Evolutionary conservation across 2,797 vertebrate species (phyloP).

Genomic region (Pogoniulus pusillus): DNA sequence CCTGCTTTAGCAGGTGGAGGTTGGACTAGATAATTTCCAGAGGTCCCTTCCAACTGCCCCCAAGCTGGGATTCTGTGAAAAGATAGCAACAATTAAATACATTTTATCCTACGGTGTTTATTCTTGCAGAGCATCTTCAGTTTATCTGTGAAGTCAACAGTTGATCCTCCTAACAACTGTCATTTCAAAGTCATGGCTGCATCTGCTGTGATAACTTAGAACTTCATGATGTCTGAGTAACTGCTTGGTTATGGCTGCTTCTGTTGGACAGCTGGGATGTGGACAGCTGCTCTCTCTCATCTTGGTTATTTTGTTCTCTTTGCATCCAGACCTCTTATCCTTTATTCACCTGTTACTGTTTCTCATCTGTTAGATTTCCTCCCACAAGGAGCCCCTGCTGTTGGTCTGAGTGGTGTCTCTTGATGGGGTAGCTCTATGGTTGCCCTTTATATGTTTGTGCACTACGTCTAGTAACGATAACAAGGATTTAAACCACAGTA

Average conservation of each 20-base stretch:
- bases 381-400: not conserved
- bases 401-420: not conserved
- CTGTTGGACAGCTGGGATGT: not conserved
- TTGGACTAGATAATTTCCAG: no score
- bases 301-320: not conserved
- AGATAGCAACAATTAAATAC: not conserved
- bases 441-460: fast-evolving
- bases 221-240: fast-evolving
- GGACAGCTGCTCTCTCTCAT: not conserved
- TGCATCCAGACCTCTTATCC: not conserved
- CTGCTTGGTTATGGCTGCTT: not conserved
- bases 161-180: not conserved
- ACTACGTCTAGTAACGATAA: fast-evolving
- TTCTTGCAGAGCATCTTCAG: not conserved
- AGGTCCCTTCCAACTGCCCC: no score
- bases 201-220: not conserved
- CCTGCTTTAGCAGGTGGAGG: no score
- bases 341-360: not conserved
- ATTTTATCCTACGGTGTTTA: not conserved
- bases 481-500: fast-evolving
- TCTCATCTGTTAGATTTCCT: not conserved
- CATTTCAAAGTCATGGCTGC: not conserved
- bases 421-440: fast-evolving
- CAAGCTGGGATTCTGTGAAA: not conserved
- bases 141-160: not conserved